phyloP scores from a whole-genome alignment of 2,797 vertebrate species.

The Hephaestus fuliginosus region DNA sequence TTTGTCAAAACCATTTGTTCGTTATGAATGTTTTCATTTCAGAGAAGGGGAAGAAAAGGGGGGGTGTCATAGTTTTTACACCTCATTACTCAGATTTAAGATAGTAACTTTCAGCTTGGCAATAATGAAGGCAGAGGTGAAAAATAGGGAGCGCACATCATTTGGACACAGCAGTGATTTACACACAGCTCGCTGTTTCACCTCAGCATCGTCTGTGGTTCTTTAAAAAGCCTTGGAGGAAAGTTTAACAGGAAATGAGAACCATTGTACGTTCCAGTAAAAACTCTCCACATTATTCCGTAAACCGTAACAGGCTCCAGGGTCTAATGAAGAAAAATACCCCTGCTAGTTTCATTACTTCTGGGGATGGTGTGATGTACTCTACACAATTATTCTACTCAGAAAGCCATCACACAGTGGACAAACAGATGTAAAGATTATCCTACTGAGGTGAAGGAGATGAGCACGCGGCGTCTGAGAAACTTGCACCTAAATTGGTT shows the following conservation, averaged over 20 bases:
- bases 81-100: conserved; percentile 59
- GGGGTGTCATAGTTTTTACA: conserved; percentile 35
- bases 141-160: conserved; percentile 35
- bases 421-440: conserved; percentile 6
- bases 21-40: conserved; percentile 45
- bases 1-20: conserved; percentile 35
- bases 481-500: neutral
- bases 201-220: conserved; percentile 34
- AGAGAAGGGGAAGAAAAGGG: conserved; percentile 13
- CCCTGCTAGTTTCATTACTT: conserved; percentile 18
- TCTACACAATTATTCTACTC: neutral
- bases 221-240: conserved; percentile 37
- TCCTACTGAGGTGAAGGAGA: neutral
- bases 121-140: conserved; percentile 58
- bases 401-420: neutral
- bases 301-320: conserved; percentile 20
- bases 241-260: conserved; percentile 63
- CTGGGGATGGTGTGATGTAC: conserved; percentile 40
- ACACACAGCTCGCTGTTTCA: conserved; percentile 31
- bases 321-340: conserved; percentile 52
- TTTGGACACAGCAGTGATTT: conserved; percentile 55
- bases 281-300: conserved; percentile 23
- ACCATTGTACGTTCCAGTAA: conserved; percentile 14
- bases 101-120: conserved; percentile 41
- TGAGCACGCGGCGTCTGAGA: neutral